Base-by-base conservation (phyloP, 2,888 invertebrate species). In the Callyntrura sp. region DNA sequence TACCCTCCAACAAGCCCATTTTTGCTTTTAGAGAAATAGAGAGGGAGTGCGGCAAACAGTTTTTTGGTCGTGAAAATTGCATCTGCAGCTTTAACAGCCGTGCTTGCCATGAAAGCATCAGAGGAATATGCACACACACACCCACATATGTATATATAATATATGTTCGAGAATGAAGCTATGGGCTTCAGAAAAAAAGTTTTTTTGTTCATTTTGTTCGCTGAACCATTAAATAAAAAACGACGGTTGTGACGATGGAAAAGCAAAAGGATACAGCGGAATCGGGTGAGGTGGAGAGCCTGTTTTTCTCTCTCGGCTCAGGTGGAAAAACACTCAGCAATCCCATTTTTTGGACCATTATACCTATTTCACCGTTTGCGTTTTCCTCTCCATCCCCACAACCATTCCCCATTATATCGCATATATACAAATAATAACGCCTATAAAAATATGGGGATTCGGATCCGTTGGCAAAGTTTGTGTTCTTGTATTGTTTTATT, bases 281-380 rank as follows among this genome's bases (percentile, higher is more conserved):
- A 0, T 23, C 11, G 20, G 35, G 35, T 45, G 73, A 45, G 45
- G 45, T 6, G 17, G 8, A n/a, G 45, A 48, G 6, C 35, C 20
- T 25, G 20, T 23, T 68, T n/a, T 76, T 45, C 48, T 79, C 17
- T 20, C 9, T 23, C 62, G 86, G 81, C 86, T 87, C 86, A 87
- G 86, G 86, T 87, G 86, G 79, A 70, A 70, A 79, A 79, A 68
- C 86, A 81, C 28, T 68, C 35, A 43, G 57, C 86, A 87, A 87
- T 79, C 86, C 81, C 86, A 87, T 87, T 87, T 86, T 45, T 55
- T 17, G 9, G 17, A 8, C 45, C 60, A 81, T 81, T 81, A 20
- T 14, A 62, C 62, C 81, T 20, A 68, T 68, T 68, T 43, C 43
- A 1, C n/a, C n/a, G 17, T 51, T n/a, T 2, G 51, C 2, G 2